Conservation (phyloP, 2,113 vertebrate species). For the Chrysochloris asiatica region DNA sequence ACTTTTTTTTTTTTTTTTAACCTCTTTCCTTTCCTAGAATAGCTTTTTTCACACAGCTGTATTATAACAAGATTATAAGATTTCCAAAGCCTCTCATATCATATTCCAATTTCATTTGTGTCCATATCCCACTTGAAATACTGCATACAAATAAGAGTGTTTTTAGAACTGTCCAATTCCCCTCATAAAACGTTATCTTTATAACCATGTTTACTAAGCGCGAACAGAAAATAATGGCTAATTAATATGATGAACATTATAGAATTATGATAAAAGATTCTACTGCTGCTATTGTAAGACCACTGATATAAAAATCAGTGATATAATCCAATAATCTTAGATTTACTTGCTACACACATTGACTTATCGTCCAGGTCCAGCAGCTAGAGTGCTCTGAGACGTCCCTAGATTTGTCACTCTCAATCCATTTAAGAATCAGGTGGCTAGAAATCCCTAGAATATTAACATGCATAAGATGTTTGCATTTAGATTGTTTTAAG, state of each 20-base stretch:
- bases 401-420: background rate
- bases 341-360: background rate
- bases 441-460: background rate
- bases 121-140: background rate
- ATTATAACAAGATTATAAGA: background rate
- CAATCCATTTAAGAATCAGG: background rate
- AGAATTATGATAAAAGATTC: background rate
- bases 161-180: background rate
- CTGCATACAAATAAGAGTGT: background rate
- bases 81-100: background rate
- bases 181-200: conserved; percentile 18
- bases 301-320: background rate
- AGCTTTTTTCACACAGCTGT: background rate
- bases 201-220: too few species aligned
- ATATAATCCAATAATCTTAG: background rate
- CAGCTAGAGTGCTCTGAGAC: background rate
- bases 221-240: background rate
- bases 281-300: background rate
- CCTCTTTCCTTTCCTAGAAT: too few species aligned
- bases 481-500: background rate
- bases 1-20: too few species aligned
- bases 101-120: background rate
- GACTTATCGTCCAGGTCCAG: background rate
- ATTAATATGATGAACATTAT: background rate
- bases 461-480: background rate